Conservation (phyloP, 2,113 vertebrate species). For the Danionella cerebrum region DNA sequence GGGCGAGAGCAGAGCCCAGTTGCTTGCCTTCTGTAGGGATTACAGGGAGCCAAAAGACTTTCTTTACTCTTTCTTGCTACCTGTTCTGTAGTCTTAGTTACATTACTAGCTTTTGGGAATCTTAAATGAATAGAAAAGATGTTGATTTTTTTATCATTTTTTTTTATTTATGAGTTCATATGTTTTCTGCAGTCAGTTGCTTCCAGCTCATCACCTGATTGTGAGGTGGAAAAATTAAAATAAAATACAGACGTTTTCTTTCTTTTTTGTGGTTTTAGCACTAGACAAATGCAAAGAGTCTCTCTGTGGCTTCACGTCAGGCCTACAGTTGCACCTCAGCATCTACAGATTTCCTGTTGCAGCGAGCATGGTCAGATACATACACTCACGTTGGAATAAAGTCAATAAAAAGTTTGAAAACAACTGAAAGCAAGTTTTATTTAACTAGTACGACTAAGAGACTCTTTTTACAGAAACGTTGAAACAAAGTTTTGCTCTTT, state of each 20-base stretch:
- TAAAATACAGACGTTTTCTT: too few relatives aligned
- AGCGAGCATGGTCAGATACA: too few relatives aligned
- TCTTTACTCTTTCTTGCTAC: neutral
- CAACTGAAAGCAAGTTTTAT: too few relatives aligned
- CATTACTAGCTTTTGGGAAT: constrained; percentile 16
- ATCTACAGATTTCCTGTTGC: constrained; percentile 47
- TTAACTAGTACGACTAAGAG: too few relatives aligned
- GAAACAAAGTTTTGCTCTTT: too few relatives aligned
- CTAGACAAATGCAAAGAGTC: neutral
- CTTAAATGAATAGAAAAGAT: too few relatives aligned
- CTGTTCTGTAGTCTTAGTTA: constrained; percentile 38
- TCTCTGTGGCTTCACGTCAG: constrained; percentile 37
- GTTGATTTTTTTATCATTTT: too few relatives aligned
- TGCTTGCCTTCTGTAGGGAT: constrained; percentile 30
- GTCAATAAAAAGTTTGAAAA: too few relatives aligned
- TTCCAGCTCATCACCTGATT: neutral
- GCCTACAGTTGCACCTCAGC: constrained; percentile 36
- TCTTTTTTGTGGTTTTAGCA: constrained; percentile 32
- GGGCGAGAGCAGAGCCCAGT: constrained; percentile 21
- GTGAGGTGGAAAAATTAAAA: too few relatives aligned
- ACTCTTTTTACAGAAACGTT: too few relatives aligned
- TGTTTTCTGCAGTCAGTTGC: neutral
- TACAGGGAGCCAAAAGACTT: constrained; percentile 38
- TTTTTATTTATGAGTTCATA: too few relatives aligned
- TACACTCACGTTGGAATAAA: too few relatives aligned